Percentiles rank a stretch among this genome's conserved stretches.
phyloP scores from a whole-genome alignment of 2,888 invertebrate genomes.

The Hemicrepidius hirtus region DNA sequence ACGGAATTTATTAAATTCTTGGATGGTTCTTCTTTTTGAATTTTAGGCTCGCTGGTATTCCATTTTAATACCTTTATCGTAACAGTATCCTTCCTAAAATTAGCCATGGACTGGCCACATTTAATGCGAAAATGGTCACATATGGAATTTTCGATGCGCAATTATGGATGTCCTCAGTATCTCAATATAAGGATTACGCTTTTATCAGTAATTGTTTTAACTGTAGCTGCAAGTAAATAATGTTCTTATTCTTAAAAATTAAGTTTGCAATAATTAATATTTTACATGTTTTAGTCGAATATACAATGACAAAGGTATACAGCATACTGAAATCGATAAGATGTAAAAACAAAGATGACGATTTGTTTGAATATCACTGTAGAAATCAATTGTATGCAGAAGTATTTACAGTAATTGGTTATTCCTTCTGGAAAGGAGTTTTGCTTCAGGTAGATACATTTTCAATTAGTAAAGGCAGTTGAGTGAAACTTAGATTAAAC shows the following conservation, averaged over 20 bases:
- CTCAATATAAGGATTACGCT: conserved; percentile 65
- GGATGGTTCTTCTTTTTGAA: no score
- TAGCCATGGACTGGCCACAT: conserved; percentile 72
- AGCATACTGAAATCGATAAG: conserved; percentile 59
- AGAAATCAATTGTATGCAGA: conserved; percentile 46
- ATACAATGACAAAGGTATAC: conserved; percentile 2
- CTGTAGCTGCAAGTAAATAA: conserved; percentile 63
- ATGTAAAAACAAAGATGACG: conserved; percentile 24
- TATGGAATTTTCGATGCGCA: conserved; percentile 67
- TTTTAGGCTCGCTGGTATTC: conserved; percentile 73
- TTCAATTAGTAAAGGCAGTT: background rate
- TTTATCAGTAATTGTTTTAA: conserved; percentile 66
- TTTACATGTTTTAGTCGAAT: conserved; percentile 17
- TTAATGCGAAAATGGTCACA: conserved; percentile 70
- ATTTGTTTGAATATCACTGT: conserved; percentile 35
- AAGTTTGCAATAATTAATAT: background rate
- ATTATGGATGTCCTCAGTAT: conserved; percentile 60
- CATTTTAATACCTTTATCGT: conserved; percentile 75
- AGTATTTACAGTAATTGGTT: conserved; percentile 50
- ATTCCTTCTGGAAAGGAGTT: conserved; percentile 50
- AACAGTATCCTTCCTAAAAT: conserved; percentile 73
- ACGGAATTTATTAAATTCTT: no score
- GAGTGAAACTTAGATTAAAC: background rate
- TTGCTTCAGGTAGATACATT: conserved; percentile 54
- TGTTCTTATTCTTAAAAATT: background rate